Base-by-base conservation (phyloP, 2,797 vertebrate species). In the Vespertilio murinus region DNA sequence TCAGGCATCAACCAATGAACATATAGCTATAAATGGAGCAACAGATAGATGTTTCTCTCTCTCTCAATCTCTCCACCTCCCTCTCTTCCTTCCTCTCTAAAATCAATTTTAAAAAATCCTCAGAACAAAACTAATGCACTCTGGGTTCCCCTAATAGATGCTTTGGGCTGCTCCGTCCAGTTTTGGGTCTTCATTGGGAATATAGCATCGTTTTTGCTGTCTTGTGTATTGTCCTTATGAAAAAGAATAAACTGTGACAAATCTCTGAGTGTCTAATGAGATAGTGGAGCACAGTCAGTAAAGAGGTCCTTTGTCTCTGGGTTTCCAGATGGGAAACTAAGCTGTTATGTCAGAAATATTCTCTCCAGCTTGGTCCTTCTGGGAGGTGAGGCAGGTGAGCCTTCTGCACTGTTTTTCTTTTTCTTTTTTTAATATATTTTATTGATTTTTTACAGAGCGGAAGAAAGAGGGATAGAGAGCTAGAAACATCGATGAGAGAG, bases 241-340 rank as follows among this genome's bases (percentile, higher is more conserved):
- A 75, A 90, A 89, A 95, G 81, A 75, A 33, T n/a, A 90, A 83
- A 92, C 59, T 40, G 25, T 79, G 45, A 88, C 77, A 80, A n/a
- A 69, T 86, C 47, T 83, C 40, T 25, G 38, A 79, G 16, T 93
- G 70, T 77, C 92, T 93, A 67, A 9, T 75, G 47, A 93, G 42
- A 94, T 71, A 96, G 35, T 73, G 30, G 56, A 95, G 20, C n/a
- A 77, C 54, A 67, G 35, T 91, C 85, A 49, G 38, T 89, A 91
- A 93, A 25, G 40, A 82, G 22, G 33, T 14, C 61, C 14, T 95
- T 88, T 71, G 69, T 47, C 28, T 23, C 9, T 71, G 20, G 54
- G 38, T 94, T 92, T 94, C 77, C 71, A 54, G 11, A 23, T 86
- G 65, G 35, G 18, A 84, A 40, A 52, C 47, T 73, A 95, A 88